A percentile compares a stretch with the other conserved stretches of the same genome.
These are phyloP conservation scores for Balaeniceps rex DNA, from an alignment of 2,113 vertebrate species.

Conservation along the genomic window DNA sequence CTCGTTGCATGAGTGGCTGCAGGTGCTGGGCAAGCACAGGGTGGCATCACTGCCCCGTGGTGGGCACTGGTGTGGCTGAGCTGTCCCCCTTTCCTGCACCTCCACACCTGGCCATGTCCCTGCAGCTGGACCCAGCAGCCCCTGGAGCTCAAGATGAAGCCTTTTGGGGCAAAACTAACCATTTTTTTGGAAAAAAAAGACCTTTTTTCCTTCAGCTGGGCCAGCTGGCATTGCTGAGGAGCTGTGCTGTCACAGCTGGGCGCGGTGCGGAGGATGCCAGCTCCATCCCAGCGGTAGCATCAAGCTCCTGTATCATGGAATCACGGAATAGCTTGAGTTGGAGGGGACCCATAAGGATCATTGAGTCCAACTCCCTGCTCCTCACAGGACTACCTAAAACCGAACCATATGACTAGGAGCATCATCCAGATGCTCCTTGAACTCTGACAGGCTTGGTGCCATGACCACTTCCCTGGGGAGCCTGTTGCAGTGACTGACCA, in stretches of 20 bases:
- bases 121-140: background rate
- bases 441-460: background rate
- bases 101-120: background rate
- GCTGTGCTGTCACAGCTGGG: background rate
- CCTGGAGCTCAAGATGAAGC: background rate
- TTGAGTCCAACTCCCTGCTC: background rate
- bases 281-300: background rate
- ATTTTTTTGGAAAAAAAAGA: background rate
- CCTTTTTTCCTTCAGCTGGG: background rate
- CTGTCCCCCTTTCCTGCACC: fast-evolving
- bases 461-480: background rate
- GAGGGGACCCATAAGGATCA: background rate
- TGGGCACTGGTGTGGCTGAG: background rate
- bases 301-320: background rate
- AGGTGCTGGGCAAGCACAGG: background rate
- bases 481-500: background rate
- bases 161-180: background rate
- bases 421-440: fast-evolving
- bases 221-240: background rate
- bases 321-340: background rate
- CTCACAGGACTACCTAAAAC: background rate
- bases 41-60: background rate
- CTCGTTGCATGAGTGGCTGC: background rate
- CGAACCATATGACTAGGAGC: background rate
- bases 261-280: fast-evolving